Evolutionary conservation across 1,140 invertebrate genomes (phyloP).

Genomic region (Micrasema minimum): DNA sequence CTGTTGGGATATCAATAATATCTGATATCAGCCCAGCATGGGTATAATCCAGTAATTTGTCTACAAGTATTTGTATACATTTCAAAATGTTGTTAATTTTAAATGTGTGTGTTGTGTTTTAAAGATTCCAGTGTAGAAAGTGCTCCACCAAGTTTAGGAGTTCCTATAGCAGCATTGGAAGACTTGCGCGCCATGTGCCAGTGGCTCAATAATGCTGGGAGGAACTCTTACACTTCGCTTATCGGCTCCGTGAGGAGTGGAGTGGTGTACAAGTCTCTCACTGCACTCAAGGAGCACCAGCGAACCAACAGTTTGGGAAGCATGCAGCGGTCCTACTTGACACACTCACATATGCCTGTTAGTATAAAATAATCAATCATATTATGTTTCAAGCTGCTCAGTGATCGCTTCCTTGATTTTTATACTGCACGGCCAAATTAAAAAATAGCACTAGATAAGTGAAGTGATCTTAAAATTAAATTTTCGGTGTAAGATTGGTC

Average conservation of each 20-base stretch:
- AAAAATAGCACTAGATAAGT: too few species aligned
- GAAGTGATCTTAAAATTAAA: too few species aligned
- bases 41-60: too few species aligned
- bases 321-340: slow-evolving; percentile 50
- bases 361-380: too few species aligned
- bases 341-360: slow-evolving; percentile 64
- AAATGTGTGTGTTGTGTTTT: slow-evolving; percentile 21
- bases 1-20: too few species aligned
- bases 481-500: too few species aligned
- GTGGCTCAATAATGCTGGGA: slow-evolving; percentile 86
- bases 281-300: slow-evolving; percentile 83
- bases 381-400: too few species aligned
- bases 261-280: slow-evolving; percentile 80
- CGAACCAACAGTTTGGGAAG: slow-evolving; percentile 79
- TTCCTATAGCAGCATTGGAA: slow-evolving; percentile 73
- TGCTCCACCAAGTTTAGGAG: slow-evolving; percentile 63
- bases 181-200: slow-evolving; percentile 83
- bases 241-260: slow-evolving; percentile 82
- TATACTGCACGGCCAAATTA: too few species aligned
- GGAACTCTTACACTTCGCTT: slow-evolving; percentile 82
- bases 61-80: too few species aligned
- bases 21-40: too few species aligned
- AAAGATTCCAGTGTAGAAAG: slow-evolving; percentile 65
- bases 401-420: too few species aligned
- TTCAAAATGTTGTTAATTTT: too few species aligned